Base-by-base conservation (phyloP, 2,113 vertebrate species). In the Sylvia atricapilla region DNA sequence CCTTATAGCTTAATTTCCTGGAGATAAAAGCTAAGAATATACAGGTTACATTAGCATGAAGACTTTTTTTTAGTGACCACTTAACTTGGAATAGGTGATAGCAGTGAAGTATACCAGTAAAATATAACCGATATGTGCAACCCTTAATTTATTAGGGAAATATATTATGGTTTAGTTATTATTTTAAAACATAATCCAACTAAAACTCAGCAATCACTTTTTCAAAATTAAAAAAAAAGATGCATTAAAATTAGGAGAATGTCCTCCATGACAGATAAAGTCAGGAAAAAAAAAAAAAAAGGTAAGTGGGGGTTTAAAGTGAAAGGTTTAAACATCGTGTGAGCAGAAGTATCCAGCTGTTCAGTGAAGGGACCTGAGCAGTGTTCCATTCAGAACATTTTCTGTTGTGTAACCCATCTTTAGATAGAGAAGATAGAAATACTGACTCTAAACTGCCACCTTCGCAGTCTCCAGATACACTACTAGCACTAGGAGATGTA, bases 1-100 rank as follows among this genome's bases (percentile, higher is more conserved):
- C 67, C 46, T 91, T 84, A 84, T 47, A 84, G 84, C 90, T 96
- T 97, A 94, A 97, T 97, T 98, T 93, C 90, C 92, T 96, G 75
- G 95, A 96, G 96, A 95, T 84, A 89, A 94, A 95, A 94, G 76
- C 56, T 87, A 56, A 53, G 20, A 84, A 87, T 41, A 47, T 11
- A 56, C 8, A 77, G 41, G 25, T 27, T 91, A 41, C 49, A 55
- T 86, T 96, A 92, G 15, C 64, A 92, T 76, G 59, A 96, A 92
- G 17, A 21, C 22, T 1, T 37, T 25, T 91, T 94, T 77, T 89
- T 49, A 91, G 69, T 37, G 49, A 89, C 35, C 87, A 66, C 69
- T 86, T 94, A 20, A 9, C 9, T 76, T 97, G 92, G 81, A 96
- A 93, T 90, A 73, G 47, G 46, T 9, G 15, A 41, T 95, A 94